Percentiles rank a stretch among this genome's conserved stretches.
Conservation (phyloP, 1,140 invertebrate species). For the Anastrepha ludens region DNA sequence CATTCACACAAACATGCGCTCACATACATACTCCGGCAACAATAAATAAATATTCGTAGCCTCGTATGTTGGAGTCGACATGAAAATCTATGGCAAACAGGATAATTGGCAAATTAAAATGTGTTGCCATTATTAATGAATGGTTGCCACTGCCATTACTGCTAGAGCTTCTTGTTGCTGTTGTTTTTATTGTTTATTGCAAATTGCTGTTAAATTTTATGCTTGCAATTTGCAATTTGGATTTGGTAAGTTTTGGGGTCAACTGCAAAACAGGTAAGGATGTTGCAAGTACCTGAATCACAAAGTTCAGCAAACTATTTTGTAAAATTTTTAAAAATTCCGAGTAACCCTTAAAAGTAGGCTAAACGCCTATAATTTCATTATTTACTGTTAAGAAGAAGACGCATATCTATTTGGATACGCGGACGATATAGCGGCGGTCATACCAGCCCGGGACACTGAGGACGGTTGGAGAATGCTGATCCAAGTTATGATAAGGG, state of each 20-base stretch:
- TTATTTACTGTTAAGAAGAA: no score
- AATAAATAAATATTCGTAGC: neutral
- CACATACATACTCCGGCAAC: neutral
- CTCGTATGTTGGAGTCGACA: slow-evolving; percentile 12
- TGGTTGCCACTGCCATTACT: slow-evolving; percentile 2
- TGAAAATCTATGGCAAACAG: slow-evolving; percentile 51
- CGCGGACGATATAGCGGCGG: no score
- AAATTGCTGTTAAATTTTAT: slow-evolving; percentile 42
- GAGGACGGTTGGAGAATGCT: no score
- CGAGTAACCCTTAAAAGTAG: no score
- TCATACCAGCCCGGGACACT: no score
- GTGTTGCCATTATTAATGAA: slow-evolving; percentile 53
- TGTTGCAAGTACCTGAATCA: no score
- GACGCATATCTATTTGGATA: no score
- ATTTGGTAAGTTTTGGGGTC: neutral
- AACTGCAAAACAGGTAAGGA: no score
- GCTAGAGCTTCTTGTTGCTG: neutral
- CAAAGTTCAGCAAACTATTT: no score
- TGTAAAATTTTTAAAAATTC: no score
- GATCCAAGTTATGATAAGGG: no score
- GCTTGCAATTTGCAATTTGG: neutral
- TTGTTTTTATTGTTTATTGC: slow-evolving; percentile 8
- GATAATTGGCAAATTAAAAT: slow-evolving; percentile 52
- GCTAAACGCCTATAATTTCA: no score
- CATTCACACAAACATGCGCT: neutral